phyloP scores from a whole-genome alignment of 2,113 vertebrate genomes.

The Notiomystis cincta region DNA sequence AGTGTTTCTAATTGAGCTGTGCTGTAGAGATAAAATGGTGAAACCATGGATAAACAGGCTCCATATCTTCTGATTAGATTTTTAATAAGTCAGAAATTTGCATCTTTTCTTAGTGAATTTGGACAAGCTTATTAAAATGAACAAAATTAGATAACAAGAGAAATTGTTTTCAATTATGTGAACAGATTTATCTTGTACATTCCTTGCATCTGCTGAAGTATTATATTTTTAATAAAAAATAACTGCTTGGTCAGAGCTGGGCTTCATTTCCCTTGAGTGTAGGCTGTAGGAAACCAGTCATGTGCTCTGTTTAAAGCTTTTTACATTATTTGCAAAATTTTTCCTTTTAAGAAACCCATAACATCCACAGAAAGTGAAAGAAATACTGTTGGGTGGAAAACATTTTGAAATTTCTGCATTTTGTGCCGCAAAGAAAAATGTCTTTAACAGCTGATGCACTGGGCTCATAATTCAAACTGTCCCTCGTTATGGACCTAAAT shows the following conservation, averaged over 20 bases:
- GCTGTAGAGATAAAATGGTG: not conserved
- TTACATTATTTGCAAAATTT: not conserved
- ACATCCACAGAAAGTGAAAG: not conserved
- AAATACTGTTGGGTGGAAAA: not conserved
- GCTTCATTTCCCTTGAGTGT: not conserved
- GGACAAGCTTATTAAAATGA: not conserved
- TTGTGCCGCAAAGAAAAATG: not conserved
- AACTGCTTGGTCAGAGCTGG: not conserved
- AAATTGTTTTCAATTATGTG: not conserved
- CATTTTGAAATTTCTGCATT: constrained; percentile 34
- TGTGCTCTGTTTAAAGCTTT: not conserved
- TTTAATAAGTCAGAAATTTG: not conserved
- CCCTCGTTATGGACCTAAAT: constrained; percentile 52
- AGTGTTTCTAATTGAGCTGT: not conserved
- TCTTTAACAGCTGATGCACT: not conserved
- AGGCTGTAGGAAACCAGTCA: not conserved
- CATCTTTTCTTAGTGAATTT: not conserved
- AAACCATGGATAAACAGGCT: not conserved
- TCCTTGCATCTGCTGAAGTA: not conserved
- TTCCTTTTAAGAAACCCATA: not conserved
- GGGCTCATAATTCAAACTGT: constrained; percentile 25
- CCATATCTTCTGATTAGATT: not conserved
- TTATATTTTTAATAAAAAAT: not conserved
- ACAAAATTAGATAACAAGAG: not conserved
- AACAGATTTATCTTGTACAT: not conserved